Percentiles rank a stretch among this genome's conserved stretches.
Evolutionary conservation across 35 echinoderm and acorn worm species (phyloP).

Genomic region (Eucidaris tribuloides): DNA sequence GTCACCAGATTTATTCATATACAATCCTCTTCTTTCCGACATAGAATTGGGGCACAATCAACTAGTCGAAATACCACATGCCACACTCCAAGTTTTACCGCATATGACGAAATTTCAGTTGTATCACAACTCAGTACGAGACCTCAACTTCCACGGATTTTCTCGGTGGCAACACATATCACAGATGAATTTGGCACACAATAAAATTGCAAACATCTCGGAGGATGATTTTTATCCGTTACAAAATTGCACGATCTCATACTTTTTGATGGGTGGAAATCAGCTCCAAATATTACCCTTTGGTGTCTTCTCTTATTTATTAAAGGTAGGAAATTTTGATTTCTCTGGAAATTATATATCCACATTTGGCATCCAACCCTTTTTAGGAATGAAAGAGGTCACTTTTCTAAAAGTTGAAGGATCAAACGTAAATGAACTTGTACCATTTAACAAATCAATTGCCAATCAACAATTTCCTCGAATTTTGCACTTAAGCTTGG

Average conservation of each 20-base stretch:
- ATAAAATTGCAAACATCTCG: not conserved
- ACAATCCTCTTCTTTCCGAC: not conserved
- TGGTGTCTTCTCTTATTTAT: not conserved
- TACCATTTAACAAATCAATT: not conserved
- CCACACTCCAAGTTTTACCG: not conserved
- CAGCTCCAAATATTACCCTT: not conserved
- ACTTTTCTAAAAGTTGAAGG: not conserved
- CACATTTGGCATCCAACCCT: conserved; percentile 9
- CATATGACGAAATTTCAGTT: not conserved
- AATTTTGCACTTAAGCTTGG: not conserved
- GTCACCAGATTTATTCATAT: not conserved
- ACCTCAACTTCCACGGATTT: conserved; percentile 1
- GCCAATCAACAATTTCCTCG: not conserved
- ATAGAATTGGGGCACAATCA: not conserved
- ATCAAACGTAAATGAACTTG: not conserved
- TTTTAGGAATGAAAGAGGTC: not conserved
- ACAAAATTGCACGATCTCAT: not conserved
- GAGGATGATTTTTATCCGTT: not conserved
- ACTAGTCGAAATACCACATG: not conserved
- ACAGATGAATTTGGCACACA: not conserved
- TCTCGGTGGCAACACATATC: not conserved
- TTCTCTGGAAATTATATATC: not conserved
- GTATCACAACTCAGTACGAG: not conserved
- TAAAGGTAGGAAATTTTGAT: not conserved
- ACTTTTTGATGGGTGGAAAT: not conserved